Percentiles rank a stretch among this genome's conserved stretches.
phyloP scores from a whole-genome alignment of 1,140 invertebrate genomes.

The Argopecten irradians region DNA sequence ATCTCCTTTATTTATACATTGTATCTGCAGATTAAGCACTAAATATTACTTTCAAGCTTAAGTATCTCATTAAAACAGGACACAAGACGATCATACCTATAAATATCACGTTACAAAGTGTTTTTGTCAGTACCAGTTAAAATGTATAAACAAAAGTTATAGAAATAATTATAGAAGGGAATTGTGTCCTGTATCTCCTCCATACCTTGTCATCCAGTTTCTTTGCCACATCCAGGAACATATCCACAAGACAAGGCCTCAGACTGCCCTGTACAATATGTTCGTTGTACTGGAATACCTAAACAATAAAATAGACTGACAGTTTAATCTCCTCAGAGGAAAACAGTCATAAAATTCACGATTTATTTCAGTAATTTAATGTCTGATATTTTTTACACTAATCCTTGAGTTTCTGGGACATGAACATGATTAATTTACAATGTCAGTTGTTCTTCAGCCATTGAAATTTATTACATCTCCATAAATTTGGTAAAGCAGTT shows the following conservation, averaged over 20 bases:
- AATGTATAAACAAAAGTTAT: not conserved
- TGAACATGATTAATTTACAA: no score
- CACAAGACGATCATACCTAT: no score
- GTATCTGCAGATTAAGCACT: no score
- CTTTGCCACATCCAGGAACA: conserved; percentile 84
- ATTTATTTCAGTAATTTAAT: not conserved
- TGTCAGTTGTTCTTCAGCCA: no score
- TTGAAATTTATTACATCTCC: no score
- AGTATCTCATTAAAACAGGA: no score
- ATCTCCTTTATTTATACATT: no score
- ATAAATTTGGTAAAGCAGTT: no score
- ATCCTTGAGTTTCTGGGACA: not conserved
- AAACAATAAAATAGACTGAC: no score
- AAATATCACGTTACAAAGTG: not conserved
- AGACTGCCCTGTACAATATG: conserved; percentile 83
- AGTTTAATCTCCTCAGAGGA: no score
- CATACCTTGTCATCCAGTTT: conserved; percentile 86
- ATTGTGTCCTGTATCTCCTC: not conserved
- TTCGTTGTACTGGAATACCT: conserved; percentile 85
- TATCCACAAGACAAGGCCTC: conserved; percentile 85
- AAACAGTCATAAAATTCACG: not conserved
- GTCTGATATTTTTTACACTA: not conserved
- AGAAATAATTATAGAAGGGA: not conserved
- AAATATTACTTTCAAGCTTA: no score
- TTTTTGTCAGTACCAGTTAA: not conserved